phyloP scores from a whole-genome alignment of 37 sponge, comb jelly and placozoan species.

The Crambe crambe region DNA sequence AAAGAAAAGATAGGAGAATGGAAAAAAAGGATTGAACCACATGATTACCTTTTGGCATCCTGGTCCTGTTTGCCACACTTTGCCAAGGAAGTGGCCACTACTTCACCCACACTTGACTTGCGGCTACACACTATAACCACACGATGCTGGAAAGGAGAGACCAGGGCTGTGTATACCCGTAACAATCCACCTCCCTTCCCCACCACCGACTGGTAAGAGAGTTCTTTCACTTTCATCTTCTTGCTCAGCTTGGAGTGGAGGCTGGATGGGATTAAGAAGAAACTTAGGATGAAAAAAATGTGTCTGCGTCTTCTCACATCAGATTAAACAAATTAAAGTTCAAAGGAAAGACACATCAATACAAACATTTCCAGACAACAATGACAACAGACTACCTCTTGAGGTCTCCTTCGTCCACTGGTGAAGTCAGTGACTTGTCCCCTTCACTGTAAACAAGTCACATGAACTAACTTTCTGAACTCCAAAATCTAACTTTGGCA shows the following conservation, averaged over 20 bases:
- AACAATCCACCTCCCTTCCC: slow-evolving; percentile 71
- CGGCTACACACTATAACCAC: slow-evolving; percentile 55
- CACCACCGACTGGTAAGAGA: slow-evolving; percentile 26
- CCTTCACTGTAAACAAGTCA: neutral
- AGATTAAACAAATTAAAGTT: too few species aligned
- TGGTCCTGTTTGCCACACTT: slow-evolving; percentile 51
- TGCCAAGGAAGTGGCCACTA: slow-evolving; percentile 47
- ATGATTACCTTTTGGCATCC: slow-evolving; percentile 54
- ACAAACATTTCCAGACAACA: too few species aligned
- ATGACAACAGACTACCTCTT: too few species aligned
- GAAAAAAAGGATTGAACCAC: neutral
- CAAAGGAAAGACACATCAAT: too few species aligned
- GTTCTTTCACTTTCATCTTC: slow-evolving; percentile 50
- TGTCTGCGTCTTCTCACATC: too few species aligned
- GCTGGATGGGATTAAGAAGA: too few species aligned
- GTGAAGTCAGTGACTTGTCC: neutral
- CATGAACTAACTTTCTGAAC: neutral
- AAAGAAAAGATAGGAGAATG: neutral
- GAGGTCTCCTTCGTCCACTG: slow-evolving; percentile 6
- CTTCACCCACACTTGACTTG: slow-evolving; percentile 54
- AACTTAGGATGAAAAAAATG: too few species aligned
- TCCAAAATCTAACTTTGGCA: neutral
- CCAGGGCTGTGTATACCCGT: slow-evolving; percentile 70
- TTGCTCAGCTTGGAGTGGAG: slow-evolving; percentile 18
- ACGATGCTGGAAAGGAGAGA: slow-evolving; percentile 55